Evolutionary conservation across 2,888 invertebrate genomes (phyloP), one percentile per base, ranked within the genome.

Genomic region (Piscicola geometra): DNA sequence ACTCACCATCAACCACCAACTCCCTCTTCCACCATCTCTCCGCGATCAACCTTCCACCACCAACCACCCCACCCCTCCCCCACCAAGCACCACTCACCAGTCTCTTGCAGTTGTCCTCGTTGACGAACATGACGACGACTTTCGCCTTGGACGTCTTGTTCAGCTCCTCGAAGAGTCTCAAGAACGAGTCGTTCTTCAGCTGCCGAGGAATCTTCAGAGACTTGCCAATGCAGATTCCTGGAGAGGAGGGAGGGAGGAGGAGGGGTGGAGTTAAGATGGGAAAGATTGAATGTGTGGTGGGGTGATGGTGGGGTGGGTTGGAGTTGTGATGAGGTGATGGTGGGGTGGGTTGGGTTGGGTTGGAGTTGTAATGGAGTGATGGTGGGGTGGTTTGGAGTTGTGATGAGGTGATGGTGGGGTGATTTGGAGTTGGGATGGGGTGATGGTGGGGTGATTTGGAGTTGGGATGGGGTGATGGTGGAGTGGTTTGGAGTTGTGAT

Each of bases 111-210:
- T 90, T 90, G 83, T 91, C 91, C 83, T 91, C 90, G 82, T 90
- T 90, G 33, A 90, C 90, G 83, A 91, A 91, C 84, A 90, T 88
- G 32, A 91, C 88, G 41, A 91, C 90, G 12, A 89, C 90, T 71
- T 89, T 85, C 52, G 90, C 90, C 80, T 88, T 88, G 71, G 88
- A 86, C 79, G 89, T 88, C n/a, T 86, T 83, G 56, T 86, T 83
- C 9, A 91, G 86, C 69, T 88, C 86, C 64, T 88, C 87, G 73
- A 91, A 87, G 75, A 90, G 89, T 60, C 87, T 85, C 80, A 89
- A 88, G 80, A 89, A 90, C 80, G 89, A 89, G 77, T 88, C 88
- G 33, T 85, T 84, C 79, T 86, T 86, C 0, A 89, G 86, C 79
- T 89, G 88, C 71, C 90, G 85, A 36, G 88, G 85, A 56, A 90